Conservation (phyloP, 2,113 vertebrate genomes). For the Syrrhaptes paradoxus region DNA sequence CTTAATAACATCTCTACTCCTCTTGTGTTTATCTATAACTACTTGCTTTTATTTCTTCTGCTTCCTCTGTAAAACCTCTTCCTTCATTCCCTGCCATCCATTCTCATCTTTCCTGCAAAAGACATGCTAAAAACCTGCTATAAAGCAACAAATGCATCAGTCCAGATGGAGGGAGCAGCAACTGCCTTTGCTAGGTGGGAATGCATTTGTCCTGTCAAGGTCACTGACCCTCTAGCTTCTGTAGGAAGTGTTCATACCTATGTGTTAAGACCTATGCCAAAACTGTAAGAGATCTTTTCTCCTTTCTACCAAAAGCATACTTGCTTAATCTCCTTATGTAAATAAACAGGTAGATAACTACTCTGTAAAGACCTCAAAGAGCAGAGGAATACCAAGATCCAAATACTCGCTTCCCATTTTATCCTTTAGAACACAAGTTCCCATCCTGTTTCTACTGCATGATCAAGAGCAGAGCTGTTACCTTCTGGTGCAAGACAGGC, state of each 20-base stretch:
- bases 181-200: background rate
- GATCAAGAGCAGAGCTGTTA: background rate
- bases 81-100: background rate
- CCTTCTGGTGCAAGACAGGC: background rate
- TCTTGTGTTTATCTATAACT: background rate
- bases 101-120: background rate
- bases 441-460: background rate
- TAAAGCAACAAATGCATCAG: background rate
- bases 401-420: background rate
- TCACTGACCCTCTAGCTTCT: background rate
- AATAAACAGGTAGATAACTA: background rate
- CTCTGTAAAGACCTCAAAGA: background rate
- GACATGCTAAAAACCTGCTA: background rate
- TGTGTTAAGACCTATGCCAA: background rate
- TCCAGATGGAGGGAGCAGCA: background rate
- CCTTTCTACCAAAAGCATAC: background rate
- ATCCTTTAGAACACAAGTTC: background rate
- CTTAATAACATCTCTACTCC: background rate
- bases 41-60: background rate
- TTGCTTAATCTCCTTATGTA: background rate
- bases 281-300: background rate
- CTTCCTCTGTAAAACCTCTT: background rate
- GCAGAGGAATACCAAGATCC: background rate
- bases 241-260: background rate
- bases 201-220: background rate